A percentile compares a stretch with the other conserved stretches of the same genome.
Evolutionary conservation across 1,140 invertebrate species (phyloP).

Genomic region (Drosophila nigromelanica): DNA sequence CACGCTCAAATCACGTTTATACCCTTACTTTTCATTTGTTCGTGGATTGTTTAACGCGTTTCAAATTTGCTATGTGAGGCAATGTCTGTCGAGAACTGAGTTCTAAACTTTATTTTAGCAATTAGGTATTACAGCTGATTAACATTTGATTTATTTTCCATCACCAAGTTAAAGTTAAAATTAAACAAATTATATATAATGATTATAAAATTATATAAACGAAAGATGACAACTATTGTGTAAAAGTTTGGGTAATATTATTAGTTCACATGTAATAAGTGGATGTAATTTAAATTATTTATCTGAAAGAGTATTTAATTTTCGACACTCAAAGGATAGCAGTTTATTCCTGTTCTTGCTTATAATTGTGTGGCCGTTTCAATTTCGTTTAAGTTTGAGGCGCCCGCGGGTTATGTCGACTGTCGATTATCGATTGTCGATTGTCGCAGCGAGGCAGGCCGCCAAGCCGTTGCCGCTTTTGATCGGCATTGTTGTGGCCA

Average conservation of each 20-base stretch:
- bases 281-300: background rate
- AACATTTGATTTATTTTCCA: too few relatives aligned
- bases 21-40: too few relatives aligned
- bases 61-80: background rate
- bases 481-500: constrained; percentile 66
- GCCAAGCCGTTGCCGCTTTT: constrained; percentile 23
- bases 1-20: background rate
- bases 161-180: too few relatives aligned
- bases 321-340: background rate
- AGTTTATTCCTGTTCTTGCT: constrained; percentile 17
- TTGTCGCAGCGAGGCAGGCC: constrained; percentile 33
- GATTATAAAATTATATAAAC: too few relatives aligned
- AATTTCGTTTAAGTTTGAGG: constrained; percentile 74
- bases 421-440: constrained; percentile 45
- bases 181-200: too few relatives aligned
- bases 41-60: too few relatives aligned
- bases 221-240: too few relatives aligned
- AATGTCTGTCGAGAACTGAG: too few relatives aligned
- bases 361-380: constrained; percentile 77
- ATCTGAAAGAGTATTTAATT: constrained; percentile 1
- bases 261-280: too few relatives aligned
- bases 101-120: too few relatives aligned
- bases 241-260: too few relatives aligned
- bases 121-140: too few relatives aligned
- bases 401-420: constrained; percentile 66